phyloP scores from a whole-genome alignment of 2,888 invertebrate species.

The Drosophila colorata region DNA sequence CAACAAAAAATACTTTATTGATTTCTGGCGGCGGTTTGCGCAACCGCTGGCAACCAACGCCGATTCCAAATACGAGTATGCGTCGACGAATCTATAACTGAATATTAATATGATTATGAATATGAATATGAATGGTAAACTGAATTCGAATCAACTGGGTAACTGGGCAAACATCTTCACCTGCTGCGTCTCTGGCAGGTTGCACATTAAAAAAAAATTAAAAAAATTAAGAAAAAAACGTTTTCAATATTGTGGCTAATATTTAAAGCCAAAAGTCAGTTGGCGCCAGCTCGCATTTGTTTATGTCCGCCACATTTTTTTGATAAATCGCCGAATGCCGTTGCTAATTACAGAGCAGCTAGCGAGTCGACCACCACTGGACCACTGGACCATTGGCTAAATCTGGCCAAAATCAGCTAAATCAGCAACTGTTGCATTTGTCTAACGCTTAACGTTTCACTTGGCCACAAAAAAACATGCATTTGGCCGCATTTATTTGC shows the following conservation, averaged over 20 bases:
- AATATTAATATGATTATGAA: slow-evolving; percentile 27
- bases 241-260: slow-evolving; percentile 33
- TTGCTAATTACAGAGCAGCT: slow-evolving; percentile 65
- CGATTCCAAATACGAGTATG: slow-evolving; percentile 45
- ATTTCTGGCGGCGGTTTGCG: slow-evolving; percentile 70
- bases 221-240: slow-evolving; percentile 3
- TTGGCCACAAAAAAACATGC: slow-evolving; percentile 17
- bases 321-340: slow-evolving; percentile 71
- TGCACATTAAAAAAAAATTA: neutral
- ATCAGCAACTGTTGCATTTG: slow-evolving; percentile 53
- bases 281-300: slow-evolving; percentile 59
- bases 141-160: slow-evolving; percentile 36
- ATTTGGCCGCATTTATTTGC: slow-evolving; percentile 39
- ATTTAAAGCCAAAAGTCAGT: slow-evolving; percentile 38
- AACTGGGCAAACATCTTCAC: slow-evolving; percentile 74
- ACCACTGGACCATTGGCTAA: slow-evolving; percentile 12
- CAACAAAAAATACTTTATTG: slow-evolving; percentile 62
- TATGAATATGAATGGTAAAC: slow-evolving; percentile 33
- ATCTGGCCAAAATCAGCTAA: slow-evolving; percentile 34
- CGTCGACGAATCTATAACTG: slow-evolving; percentile 38
- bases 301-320: slow-evolving; percentile 63
- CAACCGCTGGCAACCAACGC: slow-evolving; percentile 53
- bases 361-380: slow-evolving; percentile 3
- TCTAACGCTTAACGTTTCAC: slow-evolving; percentile 45
- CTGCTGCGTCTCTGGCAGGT: slow-evolving; percentile 52